Evolutionary conservation across 2,888 invertebrate genomes (phyloP).

Genomic region (Bombylius major): DNA sequence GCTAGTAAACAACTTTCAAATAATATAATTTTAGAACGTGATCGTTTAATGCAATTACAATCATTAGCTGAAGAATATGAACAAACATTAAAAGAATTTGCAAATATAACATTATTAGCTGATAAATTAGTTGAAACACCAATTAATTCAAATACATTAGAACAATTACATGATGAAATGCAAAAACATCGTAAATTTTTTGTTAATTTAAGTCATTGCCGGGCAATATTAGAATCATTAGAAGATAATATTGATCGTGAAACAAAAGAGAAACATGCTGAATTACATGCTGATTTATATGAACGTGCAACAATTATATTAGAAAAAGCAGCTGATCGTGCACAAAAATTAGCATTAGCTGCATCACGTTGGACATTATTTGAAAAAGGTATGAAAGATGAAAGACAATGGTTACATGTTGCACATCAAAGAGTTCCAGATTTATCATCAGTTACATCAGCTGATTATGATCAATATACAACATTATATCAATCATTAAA

Average conservation of each 20-base stretch:
- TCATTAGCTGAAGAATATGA: slow-evolving; percentile 76
- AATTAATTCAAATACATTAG: slow-evolving; percentile 58
- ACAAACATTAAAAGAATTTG: slow-evolving; percentile 74
- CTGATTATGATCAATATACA: slow-evolving; percentile 74
- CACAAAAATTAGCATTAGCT: slow-evolving; percentile 72
- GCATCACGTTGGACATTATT: slow-evolving; percentile 73
- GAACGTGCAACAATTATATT: slow-evolving; percentile 61
- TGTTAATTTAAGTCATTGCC: slow-evolving; percentile 74
- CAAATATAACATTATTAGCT: slow-evolving; percentile 72
- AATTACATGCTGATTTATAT: slow-evolving; percentile 63
- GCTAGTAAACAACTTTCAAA: slow-evolving; percentile 56
- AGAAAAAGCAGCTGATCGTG: slow-evolving; percentile 67
- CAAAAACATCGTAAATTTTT: slow-evolving; percentile 83
- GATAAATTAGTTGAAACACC: slow-evolving; percentile 68
- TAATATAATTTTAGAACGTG: slow-evolving; percentile 55
- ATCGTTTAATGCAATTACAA: slow-evolving; percentile 60
- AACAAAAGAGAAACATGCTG: slow-evolving; percentile 58
- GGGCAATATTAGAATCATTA: slow-evolving; percentile 72
- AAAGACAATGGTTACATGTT: slow-evolving; percentile 69
- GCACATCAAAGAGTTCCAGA: slow-evolving; percentile 76
- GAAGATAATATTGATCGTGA: slow-evolving; percentile 73
- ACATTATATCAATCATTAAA: slow-evolving; percentile 69
- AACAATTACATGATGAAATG: slow-evolving; percentile 78
- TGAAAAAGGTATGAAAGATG: slow-evolving; percentile 71
- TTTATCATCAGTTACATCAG: slow-evolving; percentile 64